Conservation (phyloP, 2,888 invertebrate species). For the Habroteleia sp. region DNA sequence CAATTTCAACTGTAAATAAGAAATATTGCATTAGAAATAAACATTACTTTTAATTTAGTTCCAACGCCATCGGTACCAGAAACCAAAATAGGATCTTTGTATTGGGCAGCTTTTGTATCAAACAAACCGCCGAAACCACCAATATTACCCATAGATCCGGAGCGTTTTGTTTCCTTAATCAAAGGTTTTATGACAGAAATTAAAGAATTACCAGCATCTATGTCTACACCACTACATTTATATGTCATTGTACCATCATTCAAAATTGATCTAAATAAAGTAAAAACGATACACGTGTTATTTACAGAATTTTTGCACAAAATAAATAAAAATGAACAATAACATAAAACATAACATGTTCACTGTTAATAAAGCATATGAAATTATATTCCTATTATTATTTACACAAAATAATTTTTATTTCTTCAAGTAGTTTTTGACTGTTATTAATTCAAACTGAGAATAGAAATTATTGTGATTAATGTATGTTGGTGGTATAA, state of each 20-base stretch:
- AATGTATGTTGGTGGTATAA: too few species aligned
- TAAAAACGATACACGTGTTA: too few species aligned
- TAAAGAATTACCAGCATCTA: conserved; percentile 93
- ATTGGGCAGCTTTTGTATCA: conserved; percentile 89
- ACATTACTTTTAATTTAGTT: conserved; percentile 93
- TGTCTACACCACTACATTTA: conserved; percentile 95
- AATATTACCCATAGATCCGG: conserved; percentile 90
- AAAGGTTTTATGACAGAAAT: conserved; percentile 91
- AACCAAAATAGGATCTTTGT: conserved; percentile 92
- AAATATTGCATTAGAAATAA: too few species aligned
- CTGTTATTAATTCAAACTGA: too few species aligned
- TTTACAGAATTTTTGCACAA: too few species aligned
- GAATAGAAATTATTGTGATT: too few species aligned
- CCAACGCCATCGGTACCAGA: conserved; percentile 98
- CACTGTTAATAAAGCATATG: too few species aligned
- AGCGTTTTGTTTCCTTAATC: conserved; percentile 88
- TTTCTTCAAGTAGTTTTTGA: too few species aligned
- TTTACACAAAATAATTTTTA: too few species aligned
- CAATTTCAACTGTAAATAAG: too few species aligned
- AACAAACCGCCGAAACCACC: conserved; percentile 98
- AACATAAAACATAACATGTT: too few species aligned
- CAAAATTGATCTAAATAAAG: conserved; percentile 81
- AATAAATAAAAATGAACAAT: conserved; percentile 2
- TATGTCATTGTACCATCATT: conserved; percentile 89
- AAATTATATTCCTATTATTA: too few species aligned